Base-by-base conservation (phyloP, 2,888 invertebrate species). In the Blastobasis lacticolella region DNA sequence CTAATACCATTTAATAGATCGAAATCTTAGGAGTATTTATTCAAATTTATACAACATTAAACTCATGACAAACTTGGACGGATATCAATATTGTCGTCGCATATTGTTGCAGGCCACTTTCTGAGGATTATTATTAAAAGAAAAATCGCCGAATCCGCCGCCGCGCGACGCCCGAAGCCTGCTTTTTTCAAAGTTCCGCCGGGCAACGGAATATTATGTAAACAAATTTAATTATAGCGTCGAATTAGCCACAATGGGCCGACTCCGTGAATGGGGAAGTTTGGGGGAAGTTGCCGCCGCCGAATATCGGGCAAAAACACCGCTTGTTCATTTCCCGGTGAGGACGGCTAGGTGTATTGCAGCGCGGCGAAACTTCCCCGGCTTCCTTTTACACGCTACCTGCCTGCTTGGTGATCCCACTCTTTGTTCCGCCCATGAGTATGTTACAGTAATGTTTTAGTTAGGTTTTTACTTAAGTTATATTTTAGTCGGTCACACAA, bases 171-270 rank as follows among this genome's bases (percentile, higher is more conserved):
- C 9, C 9, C 6, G 50, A 49, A 51, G 57, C 63, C 66, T 70
- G 60, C 67, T 67, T 71, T 73, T 51, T 67, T 62, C 60, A 64
- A 78, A 75, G 67, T 76, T 74, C 69, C 66, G 67, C 73, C 73
- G 73, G 62, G 62, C 69, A 75, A 73, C 70, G 70, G 68, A 81
- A 77, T 76, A 78, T 79, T 74, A 75, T 78, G 76, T 76, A 81
- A 84, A 84, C 82, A 81, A 85, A 84, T 84, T 85, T 84, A 83
- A 86, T 84, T 83, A 83, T 76, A 75, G 73, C 74, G 76, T 74
- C 75, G 78, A 82, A 83, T 84, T 83, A 85, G 80, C 81, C 78
- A 82, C 82, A 85, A 84, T 85, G 73, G 82, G 23, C 10, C 42
- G 42, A 42, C 42, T 42, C 42, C 66, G 66, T 71, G 79, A 81